Base-by-base conservation (phyloP, 2,888 invertebrate genomes). In the Eristalis intricaria region DNA sequence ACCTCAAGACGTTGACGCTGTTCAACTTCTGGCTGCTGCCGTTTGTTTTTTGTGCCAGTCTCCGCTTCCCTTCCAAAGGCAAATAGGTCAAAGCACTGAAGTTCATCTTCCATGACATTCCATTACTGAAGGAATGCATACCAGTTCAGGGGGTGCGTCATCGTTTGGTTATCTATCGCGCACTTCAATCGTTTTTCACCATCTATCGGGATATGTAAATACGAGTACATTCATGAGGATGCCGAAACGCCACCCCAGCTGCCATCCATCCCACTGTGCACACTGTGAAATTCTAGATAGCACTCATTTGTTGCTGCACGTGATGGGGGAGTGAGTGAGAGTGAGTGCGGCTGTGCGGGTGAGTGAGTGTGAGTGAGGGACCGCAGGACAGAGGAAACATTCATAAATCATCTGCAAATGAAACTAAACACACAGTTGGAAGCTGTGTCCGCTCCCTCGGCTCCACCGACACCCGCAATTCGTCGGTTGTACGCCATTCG, bases 341-440 rank as follows among this genome's bases (percentile, higher is more conserved):
- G 32, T 32, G 32, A 8, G 8, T 8, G 1, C 8, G 32, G 0
- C 8, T 10, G 8, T 8, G 1, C 8, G 32, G 0, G 32, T 10
- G 32, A 10, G 32, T 32, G 32, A 32, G 32, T 8, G 35, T 60
- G 43, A 73, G 50, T 8, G 23, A 32, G 32, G 69, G 50, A 8
- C 13, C 32, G 19, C 38, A 23, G 32, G 66, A 68, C 19, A 19
- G 61, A 29, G 73, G 43, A 70, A 71, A 64, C 76, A 26, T 77
- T 77, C 77, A 81, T 81, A 78, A 82, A 82, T 86, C 82, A 82
- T 82, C 76, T 65, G 69, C 63, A 82, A 82, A 74, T 70, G 60
- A 64, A 77, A 81, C 81, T 73, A 81, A 77, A 69, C 73, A 65
- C 73, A 63, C 77, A 63, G 66, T 73, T 60, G 50, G 66, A 32